A percentile compares a stretch with the other conserved stretches of the same genome.
These are phyloP conservation scores for Dendrocincla tyrannina DNA, from an alignment of 2,797 vertebrate genomes.

Conservation along the genomic window DNA sequence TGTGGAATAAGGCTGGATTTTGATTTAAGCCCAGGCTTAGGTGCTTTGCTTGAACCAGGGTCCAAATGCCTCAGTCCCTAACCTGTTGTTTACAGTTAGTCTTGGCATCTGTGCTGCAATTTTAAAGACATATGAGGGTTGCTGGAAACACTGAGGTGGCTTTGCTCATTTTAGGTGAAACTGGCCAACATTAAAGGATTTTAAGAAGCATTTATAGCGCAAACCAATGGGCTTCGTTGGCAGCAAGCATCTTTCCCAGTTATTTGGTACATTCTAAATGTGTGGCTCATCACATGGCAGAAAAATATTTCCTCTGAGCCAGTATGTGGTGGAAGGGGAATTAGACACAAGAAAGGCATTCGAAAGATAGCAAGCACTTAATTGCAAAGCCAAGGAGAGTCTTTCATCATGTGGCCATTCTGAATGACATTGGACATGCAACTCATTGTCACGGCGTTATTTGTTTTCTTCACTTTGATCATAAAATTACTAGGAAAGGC, in stretches of 20 bases:
- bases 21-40: background rate
- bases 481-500: constrained; percentile 61
- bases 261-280: constrained; percentile 45
- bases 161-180: constrained; percentile 24
- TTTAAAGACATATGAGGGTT: background rate
- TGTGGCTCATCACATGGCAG: background rate
- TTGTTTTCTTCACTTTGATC: constrained; percentile 61
- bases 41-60: background rate
- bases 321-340: background rate
- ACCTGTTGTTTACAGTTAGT: background rate
- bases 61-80: background rate
- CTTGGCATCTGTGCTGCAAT: background rate
- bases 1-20: background rate
- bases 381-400: constrained; percentile 18
- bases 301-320: background rate
- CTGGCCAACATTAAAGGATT: background rate
- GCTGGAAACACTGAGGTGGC: background rate
- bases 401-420: constrained; percentile 41
- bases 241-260: constrained; percentile 15
- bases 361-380: constrained; percentile 14
- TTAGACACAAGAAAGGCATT: constrained; percentile 35
- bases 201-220: constrained; percentile 23
- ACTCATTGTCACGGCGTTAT: background rate
- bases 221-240: background rate
- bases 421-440: constrained; percentile 3